phyloP scores from a whole-genome alignment of 1,140 invertebrate species.

The Bombus picipes region DNA sequence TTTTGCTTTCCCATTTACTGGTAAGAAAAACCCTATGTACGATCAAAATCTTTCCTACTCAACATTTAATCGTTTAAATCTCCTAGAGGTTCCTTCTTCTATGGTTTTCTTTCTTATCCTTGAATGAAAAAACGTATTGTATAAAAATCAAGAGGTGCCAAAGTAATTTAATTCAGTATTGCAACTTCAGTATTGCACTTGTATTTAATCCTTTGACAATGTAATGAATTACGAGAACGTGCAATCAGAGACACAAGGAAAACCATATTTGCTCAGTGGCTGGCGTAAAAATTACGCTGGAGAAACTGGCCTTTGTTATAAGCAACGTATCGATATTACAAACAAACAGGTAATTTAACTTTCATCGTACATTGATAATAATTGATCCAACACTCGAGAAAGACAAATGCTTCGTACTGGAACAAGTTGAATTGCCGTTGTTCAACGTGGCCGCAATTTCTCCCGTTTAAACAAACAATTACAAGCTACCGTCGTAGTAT shows the following conservation, averaged over 20 bases:
- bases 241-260: too few relatives aligned
- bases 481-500: background rate
- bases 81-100: too few relatives aligned
- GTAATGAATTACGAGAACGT: too few relatives aligned
- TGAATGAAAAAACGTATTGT: too few relatives aligned
- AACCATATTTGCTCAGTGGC: background rate
- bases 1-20: background rate
- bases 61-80: too few relatives aligned
- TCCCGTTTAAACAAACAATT: slow-evolving; percentile 11
- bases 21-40: background rate
- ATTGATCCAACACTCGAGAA: background rate
- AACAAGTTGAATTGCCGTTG: background rate
- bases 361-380: background rate
- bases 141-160: too few relatives aligned
- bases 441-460: background rate
- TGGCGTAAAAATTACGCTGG: background rate
- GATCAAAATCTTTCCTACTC: background rate
- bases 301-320: background rate
- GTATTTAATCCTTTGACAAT: too few relatives aligned
- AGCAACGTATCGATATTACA: background rate
- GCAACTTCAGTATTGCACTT: too few relatives aligned
- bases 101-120: too few relatives aligned
- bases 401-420: background rate
- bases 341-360: background rate
- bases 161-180: too few relatives aligned